Evolutionary conservation across 2,113 vertebrate genomes (phyloP), one percentile per base, ranked within the genome.

Genomic region (Gymnarchus niloticus): DNA sequence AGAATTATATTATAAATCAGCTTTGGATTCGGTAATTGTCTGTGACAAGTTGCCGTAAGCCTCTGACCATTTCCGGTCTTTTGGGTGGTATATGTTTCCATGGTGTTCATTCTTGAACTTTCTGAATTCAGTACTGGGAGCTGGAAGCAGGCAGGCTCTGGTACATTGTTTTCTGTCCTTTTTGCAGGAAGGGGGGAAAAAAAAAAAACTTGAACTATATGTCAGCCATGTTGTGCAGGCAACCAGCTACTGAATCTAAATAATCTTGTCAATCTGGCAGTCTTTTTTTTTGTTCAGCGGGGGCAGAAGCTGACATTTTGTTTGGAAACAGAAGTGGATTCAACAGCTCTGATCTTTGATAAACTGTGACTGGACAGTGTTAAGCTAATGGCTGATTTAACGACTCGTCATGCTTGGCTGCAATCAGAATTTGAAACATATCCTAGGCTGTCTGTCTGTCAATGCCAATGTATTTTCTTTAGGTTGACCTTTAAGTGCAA

Each of bases 181-280:
- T 84, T 86, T 84, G 0, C 87, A 99, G 98, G 97, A 98, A 2
- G 76, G 44, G 23, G 46, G 44, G 56, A 96, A 78, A 96, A 73
- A 21, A 44, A 92, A 94, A 94, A 85, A 95, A 98, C 92, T 95
- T 98, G 21, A 97, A 96, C 87, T 95, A 97, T 91, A 93, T 96
- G 90, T 94, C 99, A 90, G 95, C 96, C 88, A 96, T 95, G 0
- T 94, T 97, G 87, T 95, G 97, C 87, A 93, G 91, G 83, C 95
- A 98, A 90, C 95, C 96, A 57, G 96, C n/a, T 98, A 92, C 97
- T 97, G 91, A 96, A 97, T 92, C 95, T 96, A 46, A 96, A 96
- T 78, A 96, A 94, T 88, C 94, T 96, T 80, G 94, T 99, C 92
- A 97, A 92, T 92, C 93, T 99, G 92, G 94, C 89, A 83, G 52